Base-by-base conservation (phyloP, 2,113 vertebrate species). In the Saccopteryx leptura region DNA sequence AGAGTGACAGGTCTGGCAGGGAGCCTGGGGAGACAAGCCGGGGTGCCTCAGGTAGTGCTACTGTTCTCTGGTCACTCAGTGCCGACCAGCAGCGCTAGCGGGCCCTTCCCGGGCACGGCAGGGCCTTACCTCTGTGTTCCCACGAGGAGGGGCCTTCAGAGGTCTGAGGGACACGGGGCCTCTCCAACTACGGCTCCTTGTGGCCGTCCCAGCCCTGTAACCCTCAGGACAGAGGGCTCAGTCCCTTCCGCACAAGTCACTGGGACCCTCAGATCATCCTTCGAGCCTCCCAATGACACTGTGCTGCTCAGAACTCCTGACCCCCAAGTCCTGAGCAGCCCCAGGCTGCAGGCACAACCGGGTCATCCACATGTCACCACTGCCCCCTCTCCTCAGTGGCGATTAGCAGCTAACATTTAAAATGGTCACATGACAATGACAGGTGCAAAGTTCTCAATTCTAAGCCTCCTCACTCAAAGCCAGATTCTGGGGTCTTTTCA, bases 381-480 rank as follows among this genome's bases (percentile, higher is more conserved):
- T 15, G n/a, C 9, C 4, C 50, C 61, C 21, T 2, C 56, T 31
- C 39, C 46, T 2, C 1, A 31, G 13, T 7, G 6, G 46, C 39
- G 66, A 24, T 83, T 33, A 66, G 88, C 96, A 83, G 91, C 66
- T 26, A 58, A 88, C 72, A 84, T 71, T 79, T 69, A 31, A 93
- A 94, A 63, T 4, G 76, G 48, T 52, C 91, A 91, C 48, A 68
- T 23, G 89, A 92, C 89, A 96, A 90, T 31, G 85, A 86, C 0
- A 1, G 92, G n/a, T 19, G 93, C 83, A 86, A 84, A 81, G 88
- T 96, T 96, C 93, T 66, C 93, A 96, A 91, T 94, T 96, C 94
- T 75, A 71, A 61, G 66, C 46, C 19, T 82, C 19, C 61, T 89
- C 75, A 26, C 54, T 24, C 9, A 23, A 85, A 91, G 33, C 8